Evolutionary conservation across 2,797 vertebrate genomes (phyloP).

Genomic region (Manis pentadactyla): DNA sequence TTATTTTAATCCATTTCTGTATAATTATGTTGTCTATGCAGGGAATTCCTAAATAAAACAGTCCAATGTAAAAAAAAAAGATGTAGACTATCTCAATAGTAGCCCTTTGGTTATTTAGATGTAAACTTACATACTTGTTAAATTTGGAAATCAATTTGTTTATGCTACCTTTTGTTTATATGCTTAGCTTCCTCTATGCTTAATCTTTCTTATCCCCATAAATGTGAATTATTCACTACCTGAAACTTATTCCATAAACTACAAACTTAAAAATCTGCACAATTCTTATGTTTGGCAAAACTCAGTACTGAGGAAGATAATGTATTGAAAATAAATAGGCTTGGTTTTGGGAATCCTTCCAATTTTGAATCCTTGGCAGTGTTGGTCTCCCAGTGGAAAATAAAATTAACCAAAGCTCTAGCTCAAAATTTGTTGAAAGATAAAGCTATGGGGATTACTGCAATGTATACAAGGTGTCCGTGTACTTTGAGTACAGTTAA

Average conservation of each 20-base stretch:
- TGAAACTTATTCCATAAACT: conserved; percentile 19
- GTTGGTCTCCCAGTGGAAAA: conserved; percentile 69
- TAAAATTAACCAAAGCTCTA: conserved; percentile 72
- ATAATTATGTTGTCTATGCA: neutral
- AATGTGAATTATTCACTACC: conserved; percentile 6
- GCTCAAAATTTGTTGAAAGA: conserved; percentile 50
- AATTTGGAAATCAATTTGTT: conserved; percentile 21
- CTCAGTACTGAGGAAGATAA: conserved; percentile 39
- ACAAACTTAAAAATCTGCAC: conserved; percentile 53
- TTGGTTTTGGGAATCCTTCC: conserved; percentile 61
- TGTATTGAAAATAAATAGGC: conserved; percentile 50
- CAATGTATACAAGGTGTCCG: conserved; percentile 55
- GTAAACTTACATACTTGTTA: neutral
- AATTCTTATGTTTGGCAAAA: conserved; percentile 60
- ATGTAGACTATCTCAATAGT: neutral
- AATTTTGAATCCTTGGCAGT: conserved; percentile 67
- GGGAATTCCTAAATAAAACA: neutral
- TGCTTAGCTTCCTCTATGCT: neutral
- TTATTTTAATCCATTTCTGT: neutral
- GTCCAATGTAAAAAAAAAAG: neutral
- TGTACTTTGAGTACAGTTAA: conserved; percentile 65
- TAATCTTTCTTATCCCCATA: neutral
- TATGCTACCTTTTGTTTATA: neutral
- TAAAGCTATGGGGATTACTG: conserved; percentile 72
- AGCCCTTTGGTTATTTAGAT: neutral